Conservation (phyloP, 1,140 invertebrate genomes). For the Temnothorax curvispinosus region DNA sequence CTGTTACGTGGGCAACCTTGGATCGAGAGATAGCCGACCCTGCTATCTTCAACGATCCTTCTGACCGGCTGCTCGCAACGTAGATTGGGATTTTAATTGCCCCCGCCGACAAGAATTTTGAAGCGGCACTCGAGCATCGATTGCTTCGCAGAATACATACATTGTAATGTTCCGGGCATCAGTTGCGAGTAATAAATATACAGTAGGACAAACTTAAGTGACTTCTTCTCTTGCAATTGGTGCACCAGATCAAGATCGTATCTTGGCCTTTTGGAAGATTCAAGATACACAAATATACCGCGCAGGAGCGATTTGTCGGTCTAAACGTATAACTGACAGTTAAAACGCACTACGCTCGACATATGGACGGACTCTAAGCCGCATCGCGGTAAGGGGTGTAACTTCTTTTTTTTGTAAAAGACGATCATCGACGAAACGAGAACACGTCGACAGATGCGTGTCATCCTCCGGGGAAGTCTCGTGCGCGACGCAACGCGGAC, state of each 20-base stretch:
- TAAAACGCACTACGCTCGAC: neutral
- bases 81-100: conserved; percentile 47
- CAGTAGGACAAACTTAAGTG: neutral
- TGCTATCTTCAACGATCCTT: conserved; percentile 36
- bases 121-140: conserved; percentile 39
- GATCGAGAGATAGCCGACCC: neutral
- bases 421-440: conserved; percentile 57
- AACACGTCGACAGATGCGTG: conserved; percentile 66
- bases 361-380: neutral
- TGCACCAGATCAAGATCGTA: conserved; percentile 6
- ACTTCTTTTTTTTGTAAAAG: conserved; percentile 19
- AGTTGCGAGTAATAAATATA: conserved; percentile 14
- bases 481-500: conserved; percentile 31
- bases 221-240: neutral
- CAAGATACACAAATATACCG: conserved; percentile 20
- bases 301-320: neutral
- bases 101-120: conserved; percentile 18
- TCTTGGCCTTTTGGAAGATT: conserved; percentile 16
- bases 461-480: conserved; percentile 55
- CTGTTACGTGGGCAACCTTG: conserved; percentile 12
- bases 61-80: neutral
- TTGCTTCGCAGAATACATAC: conserved; percentile 33
- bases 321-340: neutral
- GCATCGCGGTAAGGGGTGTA: neutral
- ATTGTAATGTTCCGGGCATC: neutral